Evolutionary conservation across 2,797 vertebrate genomes (phyloP), one percentile per base, ranked within the genome.

Genomic region (Eulemur rubriventer): DNA sequence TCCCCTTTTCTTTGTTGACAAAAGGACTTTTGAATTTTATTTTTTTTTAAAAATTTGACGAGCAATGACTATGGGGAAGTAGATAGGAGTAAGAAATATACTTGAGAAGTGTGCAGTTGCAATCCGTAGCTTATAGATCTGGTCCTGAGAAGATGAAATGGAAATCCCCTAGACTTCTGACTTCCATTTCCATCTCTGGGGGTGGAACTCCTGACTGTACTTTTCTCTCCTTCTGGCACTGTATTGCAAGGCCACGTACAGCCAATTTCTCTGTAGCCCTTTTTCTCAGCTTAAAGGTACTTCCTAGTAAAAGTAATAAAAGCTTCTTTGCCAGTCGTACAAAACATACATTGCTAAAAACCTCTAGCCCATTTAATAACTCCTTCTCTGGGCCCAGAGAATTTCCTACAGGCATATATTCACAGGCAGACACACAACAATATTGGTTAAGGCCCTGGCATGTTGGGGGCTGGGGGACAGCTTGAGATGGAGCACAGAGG

Each of bases 241-340:
- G 18, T 38, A 81, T 12, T 43, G 2, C 10, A 50, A 18, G 26
- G 10, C 30, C 69, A 84, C 7, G 38, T 6, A 79, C 16, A 91
- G 8, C 13, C 46, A 67, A 22, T 55, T 83, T 41, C 38, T 87
- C 11, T 38, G 43, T 30, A 35, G 46, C 5, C 33, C 30, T 81
- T 69, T 78, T 73, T 88, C 41, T 79, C 79, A 93, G 33, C 14
- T 38, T 80, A 79, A 30, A 78, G 20, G 26, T 59, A 80, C 7
- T 59, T 79, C 48, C 67, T 83, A 69, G 84, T 75, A 57, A 92
- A 90, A 92, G 79, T 46, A 57, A 72, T 69, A 59, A 90, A 92
- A 76, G 33, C 18, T 4, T 1, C 38, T 73, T 93, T 81, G 69
- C 52, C n/a, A 78, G 7, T 17, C n/a, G 35, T 84, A 67, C 35